Conservation (phyloP, 37 sponge, comb jelly and placozoan species). For the Beroe ovata region DNA sequence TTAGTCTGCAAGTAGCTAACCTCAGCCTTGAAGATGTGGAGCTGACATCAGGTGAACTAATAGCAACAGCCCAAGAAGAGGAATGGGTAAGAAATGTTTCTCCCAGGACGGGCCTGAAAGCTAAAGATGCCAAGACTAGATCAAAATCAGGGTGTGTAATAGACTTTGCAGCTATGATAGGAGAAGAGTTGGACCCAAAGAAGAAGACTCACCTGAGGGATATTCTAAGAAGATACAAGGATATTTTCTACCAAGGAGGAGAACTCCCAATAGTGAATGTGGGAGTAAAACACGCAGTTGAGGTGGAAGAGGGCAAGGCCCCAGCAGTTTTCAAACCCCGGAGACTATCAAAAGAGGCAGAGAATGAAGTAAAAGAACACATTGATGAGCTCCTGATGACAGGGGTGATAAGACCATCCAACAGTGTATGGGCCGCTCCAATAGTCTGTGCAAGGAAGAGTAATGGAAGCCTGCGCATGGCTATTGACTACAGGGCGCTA, state of each 20-base stretch:
- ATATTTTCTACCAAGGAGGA: neutral
- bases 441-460: conserved; percentile 1
- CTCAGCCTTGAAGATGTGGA: neutral
- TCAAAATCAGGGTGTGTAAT: neutral
- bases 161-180: neutral
- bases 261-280: conserved; percentile 15
- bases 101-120: neutral
- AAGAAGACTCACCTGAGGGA: neutral
- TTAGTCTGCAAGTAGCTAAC: neutral
- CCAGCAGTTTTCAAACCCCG: neutral
- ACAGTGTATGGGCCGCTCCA: conserved; percentile 21
- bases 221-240: neutral
- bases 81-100: neutral
- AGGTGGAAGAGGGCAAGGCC: neutral
- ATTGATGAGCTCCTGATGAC: neutral
- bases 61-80: neutral
- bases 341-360: neutral
- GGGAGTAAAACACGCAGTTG: neutral
- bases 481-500: neutral
- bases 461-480: neutral
- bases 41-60: neutral
- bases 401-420: conserved; percentile 29
- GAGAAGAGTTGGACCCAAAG: neutral
- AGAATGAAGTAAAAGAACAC: neutral
- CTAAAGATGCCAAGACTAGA: too few relatives aligned